phyloP scores from a whole-genome alignment of 2,888 invertebrate species.

The Stomorhina lunata region DNA sequence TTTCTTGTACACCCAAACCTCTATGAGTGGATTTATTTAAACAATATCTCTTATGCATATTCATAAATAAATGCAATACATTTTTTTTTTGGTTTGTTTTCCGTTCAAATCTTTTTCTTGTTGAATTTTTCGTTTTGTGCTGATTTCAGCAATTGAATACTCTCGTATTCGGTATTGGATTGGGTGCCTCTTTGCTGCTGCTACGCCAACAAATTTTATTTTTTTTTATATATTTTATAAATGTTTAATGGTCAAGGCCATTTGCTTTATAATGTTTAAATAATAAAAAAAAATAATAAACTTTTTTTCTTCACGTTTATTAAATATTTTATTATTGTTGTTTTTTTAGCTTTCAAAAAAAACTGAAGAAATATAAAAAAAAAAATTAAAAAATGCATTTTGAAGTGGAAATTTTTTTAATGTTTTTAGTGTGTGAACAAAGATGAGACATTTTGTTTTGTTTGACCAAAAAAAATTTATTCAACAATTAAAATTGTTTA shows the following conservation, averaged over 20 bases:
- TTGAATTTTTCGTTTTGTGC: slow-evolving; percentile 27
- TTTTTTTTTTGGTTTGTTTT: background rate
- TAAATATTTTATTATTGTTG: slow-evolving; percentile 2
- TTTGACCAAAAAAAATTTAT: too few species aligned
- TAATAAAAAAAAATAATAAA: slow-evolving; percentile 15
- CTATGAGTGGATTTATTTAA: background rate
- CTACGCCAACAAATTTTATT: slow-evolving; percentile 5
- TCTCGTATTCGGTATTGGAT: too few species aligned
- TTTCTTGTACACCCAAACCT: background rate
- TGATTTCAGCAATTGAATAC: slow-evolving; percentile 20
- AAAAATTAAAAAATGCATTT: too few species aligned
- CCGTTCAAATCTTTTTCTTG: background rate
- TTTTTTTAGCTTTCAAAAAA: slow-evolving; percentile 2
- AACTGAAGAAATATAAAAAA: too few species aligned
- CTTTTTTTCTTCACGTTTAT: background rate
- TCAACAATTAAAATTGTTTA: too few species aligned
- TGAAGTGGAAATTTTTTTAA: too few species aligned
- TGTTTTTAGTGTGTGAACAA: too few species aligned
- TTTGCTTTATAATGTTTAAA: slow-evolving; percentile 29
- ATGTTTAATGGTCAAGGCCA: slow-evolving; percentile 64
- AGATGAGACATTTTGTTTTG: too few species aligned
- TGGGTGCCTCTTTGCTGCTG: slow-evolving; percentile 10
- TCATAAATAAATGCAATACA: background rate
- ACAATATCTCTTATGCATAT: background rate
- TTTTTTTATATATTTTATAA: background rate